Evolutionary conservation across 2,113 vertebrate species (phyloP).

Genomic region (Copsychus sechellarum): DNA sequence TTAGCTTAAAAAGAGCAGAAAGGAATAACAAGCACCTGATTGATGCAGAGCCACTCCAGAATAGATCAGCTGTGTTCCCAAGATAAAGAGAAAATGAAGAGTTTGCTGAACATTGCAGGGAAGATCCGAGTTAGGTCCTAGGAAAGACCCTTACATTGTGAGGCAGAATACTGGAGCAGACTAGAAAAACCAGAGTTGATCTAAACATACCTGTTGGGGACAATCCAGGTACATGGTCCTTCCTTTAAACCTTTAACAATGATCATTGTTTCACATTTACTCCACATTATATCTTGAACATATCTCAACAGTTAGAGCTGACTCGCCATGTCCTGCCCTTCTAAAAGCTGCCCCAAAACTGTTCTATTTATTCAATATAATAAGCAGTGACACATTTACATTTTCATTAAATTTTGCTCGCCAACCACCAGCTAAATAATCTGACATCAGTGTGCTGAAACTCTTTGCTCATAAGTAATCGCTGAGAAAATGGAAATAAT

Average conservation of each 20-base stretch:
- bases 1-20: background rate
- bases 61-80: fast-evolving
- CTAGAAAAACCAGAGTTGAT: background rate
- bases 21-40: background rate
- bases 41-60: background rate
- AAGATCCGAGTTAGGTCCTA: background rate
- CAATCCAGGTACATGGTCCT: background rate
- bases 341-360: background rate
- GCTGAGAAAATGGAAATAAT: background rate
- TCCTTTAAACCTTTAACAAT: background rate
- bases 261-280: background rate
- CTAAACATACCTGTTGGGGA: fast-evolving
- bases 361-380: background rate
- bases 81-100: background rate
- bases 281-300: background rate
- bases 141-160: background rate
- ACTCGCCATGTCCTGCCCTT: background rate
- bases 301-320: background rate
- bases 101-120: background rate
- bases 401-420: background rate
- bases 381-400: background rate
- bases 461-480: background rate
- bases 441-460: background rate
- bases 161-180: background rate
- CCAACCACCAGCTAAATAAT: background rate